phyloP scores from a whole-genome alignment of 2,797 vertebrate genomes.

The Triplophysa yarkandensis region DNA sequence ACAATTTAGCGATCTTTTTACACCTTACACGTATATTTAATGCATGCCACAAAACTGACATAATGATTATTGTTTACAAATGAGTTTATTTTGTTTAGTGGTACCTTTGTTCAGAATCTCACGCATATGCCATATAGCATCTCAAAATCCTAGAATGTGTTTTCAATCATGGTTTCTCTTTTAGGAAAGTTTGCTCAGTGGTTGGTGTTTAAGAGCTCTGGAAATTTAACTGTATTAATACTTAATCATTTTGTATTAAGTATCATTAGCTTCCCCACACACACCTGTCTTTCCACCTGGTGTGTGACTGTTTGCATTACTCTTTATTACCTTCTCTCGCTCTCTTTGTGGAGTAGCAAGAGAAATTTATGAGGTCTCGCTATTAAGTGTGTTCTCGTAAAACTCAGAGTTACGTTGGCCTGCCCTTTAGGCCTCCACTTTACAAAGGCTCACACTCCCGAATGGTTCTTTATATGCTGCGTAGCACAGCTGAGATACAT shows the following conservation, averaged over 20 bases:
- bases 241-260: no score
- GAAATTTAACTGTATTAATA: no score
- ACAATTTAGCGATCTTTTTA: neutral
- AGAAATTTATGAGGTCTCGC: conserved; percentile 34
- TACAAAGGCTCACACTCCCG: conserved; percentile 10
- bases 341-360: conserved; percentile 22
- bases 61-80: neutral
- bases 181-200: no score
- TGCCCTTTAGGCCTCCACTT: conserved; percentile 35
- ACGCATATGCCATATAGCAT: neutral
- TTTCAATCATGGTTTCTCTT: no score
- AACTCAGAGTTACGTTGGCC: conserved; percentile 19
- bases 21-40: neutral
- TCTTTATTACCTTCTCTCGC: conserved; percentile 22
- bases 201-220: no score
- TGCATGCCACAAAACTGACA: neutral
- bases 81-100: no score
- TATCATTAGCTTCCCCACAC: neutral
- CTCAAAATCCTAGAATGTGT: no score
- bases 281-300: neutral
- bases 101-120: neutral
- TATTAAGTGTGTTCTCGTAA: conserved; percentile 33
- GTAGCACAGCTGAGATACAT: neutral
- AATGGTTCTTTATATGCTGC: conserved; percentile 20
- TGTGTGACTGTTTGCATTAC: conserved; percentile 22